Evolutionary conservation across 1,140 invertebrate species (phyloP).

Genomic region (Mylabris phalerata): DNA sequence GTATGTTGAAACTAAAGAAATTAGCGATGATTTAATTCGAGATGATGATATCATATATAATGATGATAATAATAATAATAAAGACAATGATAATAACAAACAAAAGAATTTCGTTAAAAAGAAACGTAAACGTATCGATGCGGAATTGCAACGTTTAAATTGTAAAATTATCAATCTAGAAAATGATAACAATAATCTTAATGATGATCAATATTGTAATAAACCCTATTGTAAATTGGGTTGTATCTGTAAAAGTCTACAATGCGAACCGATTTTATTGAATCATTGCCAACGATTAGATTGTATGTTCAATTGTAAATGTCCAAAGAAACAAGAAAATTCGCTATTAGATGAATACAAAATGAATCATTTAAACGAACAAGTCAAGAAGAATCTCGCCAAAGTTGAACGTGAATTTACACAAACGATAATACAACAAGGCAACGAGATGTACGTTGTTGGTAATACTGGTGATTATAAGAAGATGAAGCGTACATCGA

Average conservation of each 20-base stretch:
- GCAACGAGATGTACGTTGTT: constrained; percentile 41
- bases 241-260: constrained; percentile 45
- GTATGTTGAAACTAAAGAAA: constrained; percentile 38
- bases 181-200: constrained; percentile 11
- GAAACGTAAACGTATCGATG: constrained; percentile 18
- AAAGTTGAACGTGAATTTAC: constrained; percentile 43
- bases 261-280: constrained; percentile 25
- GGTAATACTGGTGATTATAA: constrained; percentile 31
- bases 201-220: constrained; percentile 29
- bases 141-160: constrained; percentile 40
- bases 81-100: constrained; percentile 7
- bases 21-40: constrained; percentile 32
- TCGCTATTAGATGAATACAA: neutral
- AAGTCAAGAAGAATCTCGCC: constrained; percentile 41
- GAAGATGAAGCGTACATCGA: constrained; percentile 27
- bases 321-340: constrained; percentile 20
- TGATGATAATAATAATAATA: constrained; percentile 3
- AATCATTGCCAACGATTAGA: constrained; percentile 41
- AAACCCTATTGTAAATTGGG: constrained; percentile 43
- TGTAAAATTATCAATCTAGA: constrained; percentile 40
- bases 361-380: constrained; percentile 18
- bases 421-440: constrained; percentile 42
- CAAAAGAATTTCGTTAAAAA: constrained; percentile 3
- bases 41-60: constrained; percentile 28
- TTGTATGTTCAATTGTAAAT: constrained; percentile 46